Base-by-base conservation (phyloP, 2,888 invertebrate genomes). In the Ophioninae sp. region DNA sequence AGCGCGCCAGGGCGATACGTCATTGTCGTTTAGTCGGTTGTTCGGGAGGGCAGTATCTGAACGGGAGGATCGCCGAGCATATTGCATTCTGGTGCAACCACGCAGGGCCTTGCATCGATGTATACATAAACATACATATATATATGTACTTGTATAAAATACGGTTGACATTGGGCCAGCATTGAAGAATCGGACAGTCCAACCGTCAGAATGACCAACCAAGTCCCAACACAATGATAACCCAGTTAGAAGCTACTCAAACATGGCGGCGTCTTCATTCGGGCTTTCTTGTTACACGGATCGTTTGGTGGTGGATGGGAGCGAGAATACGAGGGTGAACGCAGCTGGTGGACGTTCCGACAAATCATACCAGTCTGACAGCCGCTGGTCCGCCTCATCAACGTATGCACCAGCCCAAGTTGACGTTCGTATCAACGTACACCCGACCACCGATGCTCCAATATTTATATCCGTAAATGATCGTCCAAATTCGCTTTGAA, bases 321-420 rank as follows among this genome's bases (percentile, higher is more conserved):
- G 51, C 51, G 69, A 41, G 69, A 41, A 86, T 84, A 84, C 86
- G 84, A 88, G 87, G 87, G 87, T 87, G 88, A 10, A 13, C 44
- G 89, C 91, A 91, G 91, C 91, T 91, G 91, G 91, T 83, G 86
- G 87, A 87, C 90, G 89, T 87, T 87, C 87, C 91, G 88, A 91
- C 91, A 91, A 91, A 91, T 91, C 91, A 91, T 91, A 90, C 86
- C 86, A 87, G 86, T 84, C 72, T 88, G 90, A 90, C 90, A 90
- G 89, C 78, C 83, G 37, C 72, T 87, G 80, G 79, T 82, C 82
- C 83, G 85, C 85, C 78, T 79, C n/a, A 1, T 20, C 59, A 59
- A 6, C 44, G 44, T 1, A 44, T 44, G 44, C 44, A 13, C 13
- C 44, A 44, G 44, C 44, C 13, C 44, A 5, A 10, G 13, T 13